phyloP scores from a whole-genome alignment of 2,888 invertebrate species.

The Drosophila atripex region DNA sequence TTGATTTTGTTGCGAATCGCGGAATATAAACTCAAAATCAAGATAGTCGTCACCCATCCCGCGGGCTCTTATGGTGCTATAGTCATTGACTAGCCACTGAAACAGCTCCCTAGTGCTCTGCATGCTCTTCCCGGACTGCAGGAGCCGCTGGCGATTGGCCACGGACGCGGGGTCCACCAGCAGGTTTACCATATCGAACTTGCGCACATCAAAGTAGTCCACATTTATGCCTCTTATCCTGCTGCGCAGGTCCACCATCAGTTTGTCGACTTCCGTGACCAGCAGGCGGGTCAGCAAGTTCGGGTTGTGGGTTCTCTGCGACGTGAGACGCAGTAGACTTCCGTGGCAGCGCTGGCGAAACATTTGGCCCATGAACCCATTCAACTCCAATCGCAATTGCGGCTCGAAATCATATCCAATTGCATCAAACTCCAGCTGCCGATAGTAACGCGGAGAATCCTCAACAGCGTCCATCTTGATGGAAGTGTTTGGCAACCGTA shows the following conservation, averaged over 20 bases:
- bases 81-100: constrained; percentile 70
- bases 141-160: constrained; percentile 9
- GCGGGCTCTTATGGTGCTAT: constrained; percentile 40
- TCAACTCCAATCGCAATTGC: constrained; percentile 52
- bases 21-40: constrained; percentile 60
- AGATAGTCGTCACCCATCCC: constrained; percentile 70
- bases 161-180: constrained; percentile 19
- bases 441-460: constrained; percentile 37
- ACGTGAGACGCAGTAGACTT: constrained; percentile 61
- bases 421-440: constrained; percentile 67
- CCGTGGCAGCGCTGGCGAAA: constrained; percentile 51
- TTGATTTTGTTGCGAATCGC: constrained; percentile 26
- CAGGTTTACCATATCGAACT: constrained; percentile 75
- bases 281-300: constrained; percentile 65
- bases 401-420: constrained; percentile 68
- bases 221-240: constrained; percentile 54
- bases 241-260: constrained; percentile 40
- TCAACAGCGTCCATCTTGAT: background rate
- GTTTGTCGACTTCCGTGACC: constrained; percentile 67
- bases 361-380: constrained; percentile 52
- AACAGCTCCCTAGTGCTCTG: constrained; percentile 62
- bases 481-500: constrained; percentile 29
- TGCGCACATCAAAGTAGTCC: constrained; percentile 73
- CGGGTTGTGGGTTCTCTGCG: constrained; percentile 51
- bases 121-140: constrained; percentile 29